Conservation (phyloP, 2,888 invertebrate genomes). For the Diplazon laetatorius region DNA sequence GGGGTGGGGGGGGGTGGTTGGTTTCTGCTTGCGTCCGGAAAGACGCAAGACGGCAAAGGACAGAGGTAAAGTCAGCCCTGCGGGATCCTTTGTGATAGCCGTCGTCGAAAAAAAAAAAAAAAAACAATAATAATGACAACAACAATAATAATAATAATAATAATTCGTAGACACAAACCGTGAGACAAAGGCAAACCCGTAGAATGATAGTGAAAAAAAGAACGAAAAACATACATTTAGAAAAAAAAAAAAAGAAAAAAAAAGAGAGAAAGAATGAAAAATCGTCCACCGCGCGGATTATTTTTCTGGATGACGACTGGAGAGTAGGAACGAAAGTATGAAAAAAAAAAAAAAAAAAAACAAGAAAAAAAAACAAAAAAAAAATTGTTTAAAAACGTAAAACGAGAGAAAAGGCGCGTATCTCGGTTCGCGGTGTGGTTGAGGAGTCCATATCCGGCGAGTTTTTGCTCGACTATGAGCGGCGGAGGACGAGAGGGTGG, state of each 20-base stretch:
- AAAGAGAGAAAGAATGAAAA: no score
- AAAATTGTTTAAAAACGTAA: conserved; percentile 35
- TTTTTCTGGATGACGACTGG: conserved; percentile 70
- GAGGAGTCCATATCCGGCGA: conserved; percentile 37
- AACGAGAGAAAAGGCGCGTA: no score
- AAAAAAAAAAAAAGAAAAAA: no score
- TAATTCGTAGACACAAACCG: conserved; percentile 65
- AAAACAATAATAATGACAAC: no score
- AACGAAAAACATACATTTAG: no score
- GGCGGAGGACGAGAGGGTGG: no score
- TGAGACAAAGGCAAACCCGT: conserved; percentile 70
- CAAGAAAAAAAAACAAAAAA: conserved; percentile 31
- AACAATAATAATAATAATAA: no score
- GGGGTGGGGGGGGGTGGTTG: no score
- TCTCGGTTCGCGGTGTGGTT: no score
- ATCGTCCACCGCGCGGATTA: conserved; percentile 70
- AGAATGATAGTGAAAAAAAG: conserved; percentile 72
- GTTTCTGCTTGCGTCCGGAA: conserved; percentile 60
- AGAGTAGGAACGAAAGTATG: conserved; percentile 30
- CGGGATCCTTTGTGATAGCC: conserved; percentile 51
- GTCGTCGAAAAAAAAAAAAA: conserved; percentile 44
- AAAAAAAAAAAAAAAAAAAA: conserved; percentile 22
- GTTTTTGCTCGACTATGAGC: conserved; percentile 41
- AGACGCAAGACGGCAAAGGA: conserved; percentile 25
- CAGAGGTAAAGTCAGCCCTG: conserved; percentile 38